Evolutionary conservation across 2,113 vertebrate species (phyloP).

Genomic region (Rhinolophus ferrumequinum): DNA sequence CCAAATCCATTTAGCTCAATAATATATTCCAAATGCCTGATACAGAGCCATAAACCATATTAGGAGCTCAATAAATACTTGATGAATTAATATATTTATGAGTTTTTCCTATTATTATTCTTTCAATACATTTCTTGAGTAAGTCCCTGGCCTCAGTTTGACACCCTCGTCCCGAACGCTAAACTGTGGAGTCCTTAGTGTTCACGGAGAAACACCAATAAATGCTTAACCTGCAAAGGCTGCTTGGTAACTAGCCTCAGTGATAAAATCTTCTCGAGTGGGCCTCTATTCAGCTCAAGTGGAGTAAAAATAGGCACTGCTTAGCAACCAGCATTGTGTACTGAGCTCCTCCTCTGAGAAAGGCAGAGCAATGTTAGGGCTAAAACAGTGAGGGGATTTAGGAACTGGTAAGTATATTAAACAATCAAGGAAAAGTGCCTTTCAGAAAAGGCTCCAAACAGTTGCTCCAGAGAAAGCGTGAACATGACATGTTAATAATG

Average conservation of each 20-base stretch:
- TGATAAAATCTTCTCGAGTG: slow-evolving; percentile 12
- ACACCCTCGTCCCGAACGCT: neutral
- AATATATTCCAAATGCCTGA: neutral
- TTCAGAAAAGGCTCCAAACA: slow-evolving; percentile 54
- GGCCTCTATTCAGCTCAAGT: slow-evolving; percentile 56
- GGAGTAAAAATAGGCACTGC: slow-evolving; percentile 76
- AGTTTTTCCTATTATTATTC: neutral
- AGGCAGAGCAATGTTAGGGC: slow-evolving; percentile 29
- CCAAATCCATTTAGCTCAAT: slow-evolving; percentile 3
- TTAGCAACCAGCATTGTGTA: slow-evolving; percentile 69
- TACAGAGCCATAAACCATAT: neutral
- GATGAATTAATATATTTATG: neutral
- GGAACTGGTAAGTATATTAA: slow-evolving; percentile 59
- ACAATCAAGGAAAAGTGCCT: slow-evolving; percentile 61
- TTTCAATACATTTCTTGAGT: neutral
- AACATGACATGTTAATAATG: neutral
- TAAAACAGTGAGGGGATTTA: slow-evolving; percentile 51
- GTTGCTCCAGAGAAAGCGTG: slow-evolving; percentile 28
- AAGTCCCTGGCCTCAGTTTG: neutral
- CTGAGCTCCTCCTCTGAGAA: neutral
- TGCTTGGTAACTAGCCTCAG: neutral
- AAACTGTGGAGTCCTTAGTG: neutral
- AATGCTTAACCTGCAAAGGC: slow-evolving; percentile 6
- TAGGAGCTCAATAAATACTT: neutral
- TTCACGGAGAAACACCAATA: neutral